These are phyloP conservation scores for Chromoteleia sp. DNA, from an alignment of 2,888 invertebrate genomes.

Conservation along the genomic window DNA sequence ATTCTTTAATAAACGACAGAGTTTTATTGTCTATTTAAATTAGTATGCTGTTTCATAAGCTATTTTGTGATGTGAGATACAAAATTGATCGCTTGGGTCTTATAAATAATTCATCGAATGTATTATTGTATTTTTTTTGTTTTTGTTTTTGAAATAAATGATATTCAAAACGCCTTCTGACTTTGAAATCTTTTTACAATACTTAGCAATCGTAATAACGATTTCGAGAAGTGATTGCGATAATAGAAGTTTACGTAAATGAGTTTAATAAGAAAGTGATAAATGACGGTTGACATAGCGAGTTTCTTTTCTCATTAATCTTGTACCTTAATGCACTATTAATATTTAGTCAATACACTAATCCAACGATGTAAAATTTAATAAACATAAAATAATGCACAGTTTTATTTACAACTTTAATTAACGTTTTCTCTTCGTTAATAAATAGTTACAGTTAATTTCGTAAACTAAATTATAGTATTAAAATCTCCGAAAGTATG, in stretches of 20 bases:
- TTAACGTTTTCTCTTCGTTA: too few relatives aligned
- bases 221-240: slow-evolving; percentile 5
- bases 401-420: too few relatives aligned
- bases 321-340: not conserved
- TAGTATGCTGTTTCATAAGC: too few relatives aligned
- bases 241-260: slow-evolving; percentile 20
- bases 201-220: not conserved
- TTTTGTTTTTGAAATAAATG: not conserved
- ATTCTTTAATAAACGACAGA: too few relatives aligned
- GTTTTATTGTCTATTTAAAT: too few relatives aligned
- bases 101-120: slow-evolving; percentile 3
- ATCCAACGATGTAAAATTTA: not conserved
- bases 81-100: too few relatives aligned
- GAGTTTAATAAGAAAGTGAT: slow-evolving; percentile 32
- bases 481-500: too few relatives aligned
- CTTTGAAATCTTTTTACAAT: slow-evolving; percentile 4
- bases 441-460: too few relatives aligned
- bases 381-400: not conserved
- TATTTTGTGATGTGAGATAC: too few relatives aligned
- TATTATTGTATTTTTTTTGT: not conserved
- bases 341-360: slow-evolving; percentile 4
- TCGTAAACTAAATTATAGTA: too few relatives aligned
- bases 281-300: slow-evolving; percentile 13
- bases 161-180: slow-evolving; percentile 13
- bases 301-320: slow-evolving; percentile 21